Conservation (phyloP, 1,140 invertebrate genomes). For the Dinoponera quadriceps region DNA sequence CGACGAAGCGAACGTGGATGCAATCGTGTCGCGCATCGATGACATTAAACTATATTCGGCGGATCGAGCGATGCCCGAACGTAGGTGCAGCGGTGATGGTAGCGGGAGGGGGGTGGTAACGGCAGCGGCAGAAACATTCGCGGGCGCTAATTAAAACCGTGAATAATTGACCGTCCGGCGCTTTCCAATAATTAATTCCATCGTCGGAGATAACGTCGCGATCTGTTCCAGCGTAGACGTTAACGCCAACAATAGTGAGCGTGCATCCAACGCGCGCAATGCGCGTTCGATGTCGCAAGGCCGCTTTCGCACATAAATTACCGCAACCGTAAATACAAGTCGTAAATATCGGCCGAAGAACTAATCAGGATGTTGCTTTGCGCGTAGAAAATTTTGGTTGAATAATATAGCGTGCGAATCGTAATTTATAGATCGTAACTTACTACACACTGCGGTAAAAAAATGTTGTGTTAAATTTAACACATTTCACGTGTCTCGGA, state of each 20-base stretch:
- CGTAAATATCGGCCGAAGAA: no score
- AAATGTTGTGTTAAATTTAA: no score
- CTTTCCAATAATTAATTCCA: slow-evolving; percentile 76
- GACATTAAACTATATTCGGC: slow-evolving; percentile 13
- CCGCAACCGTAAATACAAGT: no score
- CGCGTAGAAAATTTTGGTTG: no score
- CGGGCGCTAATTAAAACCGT: slow-evolving; percentile 72
- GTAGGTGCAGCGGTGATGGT: no score
- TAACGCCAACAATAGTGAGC: slow-evolving; percentile 34
- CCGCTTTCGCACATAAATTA: background rate
- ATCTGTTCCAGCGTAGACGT: slow-evolving; percentile 59
- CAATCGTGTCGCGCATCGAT: background rate
- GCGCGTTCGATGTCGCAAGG: background rate
- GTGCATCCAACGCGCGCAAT: background rate
- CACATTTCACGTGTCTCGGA: no score
- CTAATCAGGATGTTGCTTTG: no score
- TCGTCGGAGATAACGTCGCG: slow-evolving; percentile 68
- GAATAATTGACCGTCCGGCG: slow-evolving; percentile 71
- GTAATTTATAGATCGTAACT: no score
- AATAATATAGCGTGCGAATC: no score
- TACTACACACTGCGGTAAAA: no score
- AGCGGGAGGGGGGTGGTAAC: slow-evolving; percentile 8
- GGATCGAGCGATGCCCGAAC: slow-evolving; percentile 36
- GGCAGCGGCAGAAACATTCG: slow-evolving; percentile 29
- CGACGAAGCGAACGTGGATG: background rate